Evolutionary conservation across 2,113 vertebrate genomes (phyloP), one percentile per base, ranked within the genome.

Genomic region (Lampris megalopsis): DNA sequence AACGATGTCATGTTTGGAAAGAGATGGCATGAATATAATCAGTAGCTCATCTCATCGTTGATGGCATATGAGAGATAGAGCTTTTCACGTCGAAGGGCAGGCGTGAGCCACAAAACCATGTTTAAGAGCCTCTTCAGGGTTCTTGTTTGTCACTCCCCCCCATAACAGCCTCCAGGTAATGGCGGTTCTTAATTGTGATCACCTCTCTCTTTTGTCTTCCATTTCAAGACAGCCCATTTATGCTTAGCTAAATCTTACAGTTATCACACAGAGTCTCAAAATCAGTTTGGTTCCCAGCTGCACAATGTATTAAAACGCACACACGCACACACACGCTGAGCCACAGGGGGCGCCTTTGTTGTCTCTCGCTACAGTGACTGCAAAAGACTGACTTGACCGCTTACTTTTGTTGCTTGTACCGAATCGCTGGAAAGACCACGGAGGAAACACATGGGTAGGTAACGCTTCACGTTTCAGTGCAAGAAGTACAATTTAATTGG

Each of bases 211-310:
- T 49, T 65, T 6, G 49, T 69, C 77, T 77, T 35, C 36, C 41
- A 45, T 37, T 58, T 45, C 67, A 24, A 73, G 35, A 42, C 10
- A 3, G 6, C 49, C 10, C 56, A 67, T 66, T 24, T 49, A 66
- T 1, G 2, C 75, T 61, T 13, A 64, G 74, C 42, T 56, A 56
- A 3, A 49, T 50, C 69, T 40, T 35, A 5, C 65, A 70, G 73
- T 54, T 9, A 49, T 68, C 0, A 53, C n/a, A 48, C n/a, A 40
- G 42, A 40, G 42, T 11, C 54, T 24, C 0, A 52, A 64, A 82
- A 71, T 80, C 2, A 69, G 73, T 52, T 45, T 48, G 59, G 9
- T 42, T 78, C 48, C 68, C 61, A 45, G 7, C 61, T 63, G 54
- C 62, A 43, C 38, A 7, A 13, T 38, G 43, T 47, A 54, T 54